A percentile compares a stretch with the other conserved stretches of the same genome.
phyloP scores from a whole-genome alignment of 2,113 vertebrate genomes.

The Bubalus kerabau region DNA sequence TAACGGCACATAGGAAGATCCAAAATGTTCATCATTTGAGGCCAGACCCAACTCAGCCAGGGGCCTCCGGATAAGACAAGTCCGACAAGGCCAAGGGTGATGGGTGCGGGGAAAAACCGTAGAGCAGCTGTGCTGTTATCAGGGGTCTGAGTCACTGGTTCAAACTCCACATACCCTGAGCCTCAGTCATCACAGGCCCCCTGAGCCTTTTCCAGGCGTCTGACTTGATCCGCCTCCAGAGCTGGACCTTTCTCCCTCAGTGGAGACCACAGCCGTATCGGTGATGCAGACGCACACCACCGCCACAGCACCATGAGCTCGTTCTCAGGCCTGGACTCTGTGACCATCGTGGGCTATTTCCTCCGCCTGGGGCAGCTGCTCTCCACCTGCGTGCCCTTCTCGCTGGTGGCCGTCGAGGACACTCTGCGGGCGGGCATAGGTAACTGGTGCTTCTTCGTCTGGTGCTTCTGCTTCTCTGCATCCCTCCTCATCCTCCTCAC shows the following conservation, averaged over 20 bases:
- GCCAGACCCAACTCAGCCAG: background rate
- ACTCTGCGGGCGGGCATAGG: background rate
- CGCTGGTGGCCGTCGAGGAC: background rate
- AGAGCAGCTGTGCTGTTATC: background rate
- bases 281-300: background rate
- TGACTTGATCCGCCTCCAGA: background rate
- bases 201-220: background rate
- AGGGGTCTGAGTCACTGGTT: background rate
- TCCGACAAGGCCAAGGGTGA: background rate
- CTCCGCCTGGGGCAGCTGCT: background rate
- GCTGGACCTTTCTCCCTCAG: background rate
- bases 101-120: rapidly evolving
- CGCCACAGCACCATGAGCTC: background rate
- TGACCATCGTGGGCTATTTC: background rate
- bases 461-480: background rate
- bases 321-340: background rate
- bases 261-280: background rate
- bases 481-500: background rate
- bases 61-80: background rate
- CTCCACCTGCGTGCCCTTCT: background rate
- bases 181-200: background rate
- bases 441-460: background rate
- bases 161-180: background rate
- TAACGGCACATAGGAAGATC: background rate
- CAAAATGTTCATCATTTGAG: background rate